Conservation (phyloP, 2,888 invertebrate genomes). For the Dicyrtoma fusca region DNA sequence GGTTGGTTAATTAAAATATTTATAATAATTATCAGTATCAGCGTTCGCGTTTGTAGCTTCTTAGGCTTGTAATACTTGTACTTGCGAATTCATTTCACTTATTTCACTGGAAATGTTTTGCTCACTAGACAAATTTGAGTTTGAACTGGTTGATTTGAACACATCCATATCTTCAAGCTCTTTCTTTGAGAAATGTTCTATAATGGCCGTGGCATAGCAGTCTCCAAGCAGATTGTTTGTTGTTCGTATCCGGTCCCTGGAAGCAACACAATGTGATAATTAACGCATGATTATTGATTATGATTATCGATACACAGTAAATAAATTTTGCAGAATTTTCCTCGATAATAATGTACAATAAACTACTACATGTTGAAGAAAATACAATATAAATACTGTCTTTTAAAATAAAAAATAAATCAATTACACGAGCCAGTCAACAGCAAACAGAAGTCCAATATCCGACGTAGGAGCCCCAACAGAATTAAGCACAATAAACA, state of each 20-base stretch:
- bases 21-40: too few relatives aligned
- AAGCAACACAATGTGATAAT: too few relatives aligned
- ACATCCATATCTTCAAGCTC: slow-evolving; percentile 70
- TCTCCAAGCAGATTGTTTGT: slow-evolving; percentile 87
- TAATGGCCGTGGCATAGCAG: slow-evolving; percentile 82
- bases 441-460: slow-evolving; percentile 79
- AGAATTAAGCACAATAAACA: slow-evolving; percentile 79
- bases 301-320: too few relatives aligned
- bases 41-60: too few relatives aligned
- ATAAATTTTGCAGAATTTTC: too few relatives aligned
- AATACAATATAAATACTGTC: too few relatives aligned
- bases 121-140: neutral
- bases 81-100: slow-evolving; percentile 7
- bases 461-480: slow-evolving; percentile 83
- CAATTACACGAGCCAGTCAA: slow-evolving; percentile 92
- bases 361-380: neutral
- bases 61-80: neutral
- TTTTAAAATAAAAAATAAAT: slow-evolving; percentile 58
- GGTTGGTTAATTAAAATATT: too few relatives aligned
- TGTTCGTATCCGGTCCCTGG: slow-evolving; percentile 74
- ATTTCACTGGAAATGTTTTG: slow-evolving; percentile 22
- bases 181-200: slow-evolving; percentile 78
- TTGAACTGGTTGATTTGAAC: neutral
- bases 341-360: too few relatives aligned
- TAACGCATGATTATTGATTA: too few relatives aligned